Base-by-base conservation (phyloP, 2,888 invertebrate genomes). In the Halictus quadricinctus region DNA sequence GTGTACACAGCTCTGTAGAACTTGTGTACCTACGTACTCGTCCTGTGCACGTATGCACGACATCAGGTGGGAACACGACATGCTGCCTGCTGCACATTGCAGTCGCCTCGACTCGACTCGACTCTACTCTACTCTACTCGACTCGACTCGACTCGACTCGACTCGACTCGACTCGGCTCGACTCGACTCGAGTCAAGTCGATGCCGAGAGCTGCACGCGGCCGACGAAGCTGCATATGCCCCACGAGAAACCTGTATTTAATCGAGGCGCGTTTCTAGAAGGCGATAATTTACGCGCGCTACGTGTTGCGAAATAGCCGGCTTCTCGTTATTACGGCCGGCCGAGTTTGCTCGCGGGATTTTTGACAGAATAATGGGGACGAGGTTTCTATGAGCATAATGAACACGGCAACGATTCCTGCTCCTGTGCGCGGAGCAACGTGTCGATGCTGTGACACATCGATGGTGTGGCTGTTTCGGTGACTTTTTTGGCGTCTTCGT, bases 11-110 rank as follows among this genome's bases (percentile, higher is more conserved):
- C 69, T 41, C 73, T 54, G 50, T 41, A 69, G 41, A 21, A 41
- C 41, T 25, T 41, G 54, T 64, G 21, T 54, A 58, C 43, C 70
- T 70, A 70, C 50, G 74, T 77, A 72, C 54, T 54, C 25, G n/a
- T n/a, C 54, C 15, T 66, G 80, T 74, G 76, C 80, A 80, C 82
- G 80, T 89, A 79, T 83, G 81, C 78, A 74, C 69, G 70, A 77
- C 81, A 83, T 88, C 88, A 88, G 87, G 89, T 88, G 89, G 89
- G 89, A 88, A 89, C 87, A 83, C 90, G 85, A 89, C 90, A 88
- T 84, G 88, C 89, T 87, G 89, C 81, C 81, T 69, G 84, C 79
- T 72, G 41, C 78, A 88, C 82, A 81, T 86, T 83, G 89, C 80
- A 81, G n/a, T 83, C 75, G 74, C n/a, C 80, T 12, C 70, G 43